Evolutionary conservation across 1,140 invertebrate species (phyloP).

Genomic region (Drosophila subpulchrella): DNA sequence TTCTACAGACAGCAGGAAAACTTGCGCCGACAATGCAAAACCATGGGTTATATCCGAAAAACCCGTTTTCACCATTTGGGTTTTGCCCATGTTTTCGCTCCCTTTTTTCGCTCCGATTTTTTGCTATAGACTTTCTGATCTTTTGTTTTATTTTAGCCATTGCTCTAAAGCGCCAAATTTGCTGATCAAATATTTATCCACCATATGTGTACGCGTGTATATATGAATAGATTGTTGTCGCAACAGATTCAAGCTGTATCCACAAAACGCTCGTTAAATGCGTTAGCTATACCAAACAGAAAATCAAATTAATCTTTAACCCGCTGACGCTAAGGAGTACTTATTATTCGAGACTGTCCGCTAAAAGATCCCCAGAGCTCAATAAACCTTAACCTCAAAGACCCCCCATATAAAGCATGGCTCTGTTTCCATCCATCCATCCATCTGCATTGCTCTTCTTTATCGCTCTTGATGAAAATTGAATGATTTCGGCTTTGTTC

Average conservation of each 20-base stretch:
- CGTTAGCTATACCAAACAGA: conserved; percentile 1
- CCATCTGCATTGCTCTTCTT: conserved; percentile 5
- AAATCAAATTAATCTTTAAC: conserved; percentile 38
- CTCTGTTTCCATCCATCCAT: conserved; percentile 28
- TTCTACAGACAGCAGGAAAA: conserved; percentile 7
- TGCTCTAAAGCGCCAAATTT: conserved; percentile 32
- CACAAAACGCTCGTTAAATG: conserved; percentile 16
- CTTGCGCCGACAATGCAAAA: conserved; percentile 6
- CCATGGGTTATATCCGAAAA: conserved; percentile 1
- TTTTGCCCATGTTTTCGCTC: conserved; percentile 12
- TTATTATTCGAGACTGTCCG: conserved; percentile 2
- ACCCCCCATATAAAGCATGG: conserved; percentile 33
- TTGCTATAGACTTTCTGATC: background rate
- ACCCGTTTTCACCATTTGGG: conserved; percentile 19
- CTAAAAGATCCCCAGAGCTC: conserved; percentile 4
- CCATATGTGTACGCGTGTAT: conserved; percentile 38
- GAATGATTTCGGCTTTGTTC: conserved; percentile 48
- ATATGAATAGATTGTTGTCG: conserved; percentile 32
- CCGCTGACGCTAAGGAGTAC: conserved; percentile 17
- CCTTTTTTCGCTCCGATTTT: conserved; percentile 4
- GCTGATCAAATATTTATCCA: conserved; percentile 54
- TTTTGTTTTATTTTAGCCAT: conserved; percentile 11
- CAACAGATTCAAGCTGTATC: conserved; percentile 41
- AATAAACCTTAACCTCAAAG: conserved; percentile 46
- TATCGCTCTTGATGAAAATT: conserved; percentile 48